Evolutionary conservation across 2,888 invertebrate species (phyloP), one percentile per base, ranked within the genome.

Genomic region (Cabera pusaria): DNA sequence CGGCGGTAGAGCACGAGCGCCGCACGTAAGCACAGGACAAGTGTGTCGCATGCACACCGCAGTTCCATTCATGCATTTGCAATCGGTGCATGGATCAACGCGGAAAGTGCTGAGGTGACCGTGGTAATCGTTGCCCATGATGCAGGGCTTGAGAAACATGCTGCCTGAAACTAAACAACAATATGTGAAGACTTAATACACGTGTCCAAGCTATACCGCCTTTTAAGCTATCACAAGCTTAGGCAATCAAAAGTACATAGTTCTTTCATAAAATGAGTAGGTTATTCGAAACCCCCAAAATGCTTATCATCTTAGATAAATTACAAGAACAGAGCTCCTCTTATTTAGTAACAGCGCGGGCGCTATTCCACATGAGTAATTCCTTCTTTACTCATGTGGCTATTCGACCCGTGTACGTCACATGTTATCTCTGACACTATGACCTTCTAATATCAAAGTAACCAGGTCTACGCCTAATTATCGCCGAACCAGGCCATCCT

Each of bases 21-120:
- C 98, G 63, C 97, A 96, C 39, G 98, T 90, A 1, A 97, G 93
- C n/a, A 97, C 94, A 0, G 98, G 97, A 61, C 98, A 98, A 0
- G 96, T 94, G 54, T 93, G 91, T 6, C 96, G 90, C 37, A 91
- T 91, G 77, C 97, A 97, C 27, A 95, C 90, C 0, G 95, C 93
- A 2, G 95, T 96, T 22, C 95, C 94, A 59, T 95, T 94, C 56
- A 90, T 71, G 68, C 98, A 98, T 5, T 91, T 92, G 82, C 98
- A 98, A 29, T 92, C 92, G 0, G 97, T 97, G 81, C 98, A 98
- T 1, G 92, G 92, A 69, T 95, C 95, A 24, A 90, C 91, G 45
- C 79, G 90, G 61, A 95, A 95, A 7, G 90, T 81, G 18, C 90
- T 90, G 12, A 91, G 91, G 44, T 93, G 91, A 3, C 88, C 90